Conservation (phyloP, 2,888 invertebrate genomes). For the Mimumesa dahlbomi region DNA sequence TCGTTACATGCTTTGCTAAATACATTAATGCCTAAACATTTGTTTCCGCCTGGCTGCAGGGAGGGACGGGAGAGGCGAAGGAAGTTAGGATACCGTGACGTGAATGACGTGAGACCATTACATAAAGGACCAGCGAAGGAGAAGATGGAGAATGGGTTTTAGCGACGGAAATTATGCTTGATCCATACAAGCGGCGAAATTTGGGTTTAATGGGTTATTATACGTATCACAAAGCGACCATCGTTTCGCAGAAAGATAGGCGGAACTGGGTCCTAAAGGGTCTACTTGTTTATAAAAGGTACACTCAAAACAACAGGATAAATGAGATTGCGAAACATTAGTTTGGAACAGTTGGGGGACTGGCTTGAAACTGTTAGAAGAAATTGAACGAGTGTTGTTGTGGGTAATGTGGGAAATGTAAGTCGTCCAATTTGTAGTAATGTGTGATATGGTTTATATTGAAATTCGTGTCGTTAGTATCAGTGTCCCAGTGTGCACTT, state of each 20-base stretch:
- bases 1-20: background rate
- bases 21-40: constrained; percentile 1
- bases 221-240: background rate
- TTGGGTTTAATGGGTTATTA: constrained; percentile 6
- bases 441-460: no score
- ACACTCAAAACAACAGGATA: background rate
- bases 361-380: no score
- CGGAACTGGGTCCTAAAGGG: background rate
- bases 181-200: constrained; percentile 1
- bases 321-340: no score
- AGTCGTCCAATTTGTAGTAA: no score
- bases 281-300: background rate
- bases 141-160: no score
- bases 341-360: no score
- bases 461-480: no score
- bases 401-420: no score
- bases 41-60: background rate
- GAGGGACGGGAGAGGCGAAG: background rate
- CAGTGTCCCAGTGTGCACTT: no score
- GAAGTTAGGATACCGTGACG: background rate
- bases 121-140: background rate
- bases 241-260: background rate
- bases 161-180: constrained; percentile 6
- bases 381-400: no score
- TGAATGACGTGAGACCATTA: background rate